Percentiles rank a stretch among this genome's conserved stretches.
Conservation (phyloP, 2,888 invertebrate species). For the Orchesellides sinensis region DNA sequence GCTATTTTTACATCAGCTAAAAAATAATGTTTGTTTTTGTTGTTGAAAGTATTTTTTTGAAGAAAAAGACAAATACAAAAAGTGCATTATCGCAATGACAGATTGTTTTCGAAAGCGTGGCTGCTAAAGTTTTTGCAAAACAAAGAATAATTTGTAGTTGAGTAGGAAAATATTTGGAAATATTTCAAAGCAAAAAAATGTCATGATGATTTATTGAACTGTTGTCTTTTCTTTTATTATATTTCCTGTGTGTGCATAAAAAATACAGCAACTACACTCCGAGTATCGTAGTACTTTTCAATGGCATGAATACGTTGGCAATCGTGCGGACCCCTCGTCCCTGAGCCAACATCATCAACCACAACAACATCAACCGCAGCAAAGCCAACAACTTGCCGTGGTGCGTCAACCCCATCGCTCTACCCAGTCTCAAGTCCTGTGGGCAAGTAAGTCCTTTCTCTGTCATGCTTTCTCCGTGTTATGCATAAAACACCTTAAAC, state of each 20-base stretch:
- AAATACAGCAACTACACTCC: slow-evolving; percentile 88
- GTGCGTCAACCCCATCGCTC: slow-evolving; percentile 67
- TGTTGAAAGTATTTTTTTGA: too few species aligned
- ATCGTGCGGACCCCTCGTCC: slow-evolving; percentile 76
- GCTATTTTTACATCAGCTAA: too few species aligned
- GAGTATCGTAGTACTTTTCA: slow-evolving; percentile 96
- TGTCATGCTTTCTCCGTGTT: not conserved
- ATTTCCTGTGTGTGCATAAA: not conserved
- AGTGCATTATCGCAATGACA: not conserved
- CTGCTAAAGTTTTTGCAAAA: too few species aligned
- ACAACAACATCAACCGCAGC: slow-evolving; percentile 76
- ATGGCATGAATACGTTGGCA: slow-evolving; percentile 94
- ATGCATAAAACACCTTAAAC: not conserved
- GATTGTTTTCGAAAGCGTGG: not conserved
- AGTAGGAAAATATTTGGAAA: too few species aligned
- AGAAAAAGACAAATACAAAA: not conserved
- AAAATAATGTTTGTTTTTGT: too few species aligned
- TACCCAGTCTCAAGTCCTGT: slow-evolving; percentile 62
- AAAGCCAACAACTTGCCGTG: slow-evolving; percentile 63
- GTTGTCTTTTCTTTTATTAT: slow-evolving; percentile 10
- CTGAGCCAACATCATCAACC: slow-evolving; percentile 80
- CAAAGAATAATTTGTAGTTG: too few species aligned
- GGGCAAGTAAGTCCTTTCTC: slow-evolving; percentile 63
- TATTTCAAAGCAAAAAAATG: not conserved
- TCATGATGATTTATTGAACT: not conserved